Evolutionary conservation across 2,888 invertebrate genomes (phyloP), one percentile per base, ranked within the genome.

Genomic region (Camptogramma bilineatum): DNA sequence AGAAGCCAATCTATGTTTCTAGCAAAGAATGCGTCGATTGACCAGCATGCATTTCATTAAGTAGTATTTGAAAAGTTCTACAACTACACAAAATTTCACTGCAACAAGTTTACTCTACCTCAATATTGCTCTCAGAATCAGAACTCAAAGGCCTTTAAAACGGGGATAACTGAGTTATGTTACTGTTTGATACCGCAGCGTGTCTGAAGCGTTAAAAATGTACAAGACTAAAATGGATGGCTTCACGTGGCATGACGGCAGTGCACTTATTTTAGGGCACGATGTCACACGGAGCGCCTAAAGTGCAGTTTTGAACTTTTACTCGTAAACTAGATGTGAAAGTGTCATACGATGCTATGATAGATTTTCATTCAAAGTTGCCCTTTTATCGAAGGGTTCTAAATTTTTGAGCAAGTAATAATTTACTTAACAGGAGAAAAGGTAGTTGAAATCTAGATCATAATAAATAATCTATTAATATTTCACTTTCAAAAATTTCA

Each of bases 171-270:
- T 18, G 13, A 57, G 39, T 48, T 21, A 50, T 3, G 21, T 10
- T 57, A 57, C 57, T 62, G 56, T 58, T 28, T 5, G 21, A 24
- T 28, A 42, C 4, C 48, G 21, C 48, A 54, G 21, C 44, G 54
- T 55, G 52, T 16, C 24, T 17, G n/a, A 55, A 59, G 54, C 66
- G 68, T 78, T 79, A 77, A 81, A 81, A 83, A 82, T 78, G 73
- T 73, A 74, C 57, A 59, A 70, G 62, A 66, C 66, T 68, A 71
- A 71, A 74, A 69, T 57, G 68, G 70, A 61, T 68, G 66, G 64
- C 62, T 60, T 59, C 67, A 68, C 60, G 50, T 53, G 62, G 64
- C 52, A 54, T 64, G 69, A 73, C 73, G 74, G 72, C 69, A 72
- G 46, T 69, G 70, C 70, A 72, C 62, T 64, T 72, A 65, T 69